These are phyloP conservation scores for Gracilinanus agilis DNA, from an alignment of 2,113 vertebrate species.

Conservation along the genomic window DNA sequence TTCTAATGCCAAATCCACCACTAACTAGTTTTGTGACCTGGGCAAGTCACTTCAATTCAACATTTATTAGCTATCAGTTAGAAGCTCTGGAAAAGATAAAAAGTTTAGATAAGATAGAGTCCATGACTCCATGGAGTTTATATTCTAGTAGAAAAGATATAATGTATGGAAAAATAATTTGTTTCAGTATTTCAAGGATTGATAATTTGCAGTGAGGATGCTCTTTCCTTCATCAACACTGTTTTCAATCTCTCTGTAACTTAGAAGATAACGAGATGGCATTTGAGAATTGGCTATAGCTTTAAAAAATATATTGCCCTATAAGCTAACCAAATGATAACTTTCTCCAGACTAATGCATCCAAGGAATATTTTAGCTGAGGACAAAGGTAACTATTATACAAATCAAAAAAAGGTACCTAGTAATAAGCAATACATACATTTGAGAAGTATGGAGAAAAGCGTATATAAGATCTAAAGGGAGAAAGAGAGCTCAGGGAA, in stretches of 20 bases:
- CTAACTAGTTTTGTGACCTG: neutral
- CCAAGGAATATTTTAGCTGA: neutral
- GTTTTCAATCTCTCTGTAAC: neutral
- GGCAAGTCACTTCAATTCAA: neutral
- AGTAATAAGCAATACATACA: neutral
- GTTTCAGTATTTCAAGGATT: neutral
- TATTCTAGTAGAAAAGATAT: neutral
- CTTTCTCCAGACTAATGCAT: neutral
- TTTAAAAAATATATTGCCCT: neutral
- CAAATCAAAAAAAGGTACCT: neutral
- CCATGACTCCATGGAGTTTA: neutral
- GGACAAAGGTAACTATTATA: neutral
- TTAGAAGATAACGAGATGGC: neutral
- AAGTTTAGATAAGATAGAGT: neutral
- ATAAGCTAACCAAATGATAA: neutral
- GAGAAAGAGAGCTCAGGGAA: neutral
- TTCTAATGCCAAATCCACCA: neutral
- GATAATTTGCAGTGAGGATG: neutral
- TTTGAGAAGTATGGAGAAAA: neutral
- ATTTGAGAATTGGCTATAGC: neutral
- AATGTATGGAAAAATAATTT: neutral
- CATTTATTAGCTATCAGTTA: neutral
- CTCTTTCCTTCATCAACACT: neutral
- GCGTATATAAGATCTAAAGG: neutral
- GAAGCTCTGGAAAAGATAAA: neutral